Percentiles rank a stretch among this genome's conserved stretches.
These are phyloP conservation scores for Cyclura pinguis DNA, from an alignment of 2,797 vertebrate species.

Conservation along the genomic window DNA sequence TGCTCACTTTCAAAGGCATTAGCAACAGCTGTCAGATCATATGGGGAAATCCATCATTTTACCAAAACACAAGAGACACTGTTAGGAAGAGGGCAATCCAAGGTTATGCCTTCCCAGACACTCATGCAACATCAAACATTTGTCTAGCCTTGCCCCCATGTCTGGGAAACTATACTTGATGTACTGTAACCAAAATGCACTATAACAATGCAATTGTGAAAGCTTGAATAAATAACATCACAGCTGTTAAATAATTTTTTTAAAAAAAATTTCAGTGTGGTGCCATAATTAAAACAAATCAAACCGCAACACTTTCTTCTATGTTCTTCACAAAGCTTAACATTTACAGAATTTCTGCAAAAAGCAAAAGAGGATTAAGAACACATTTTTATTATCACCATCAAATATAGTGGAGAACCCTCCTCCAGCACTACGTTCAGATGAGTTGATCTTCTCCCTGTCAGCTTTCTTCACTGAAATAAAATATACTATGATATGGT, in stretches of 20 bases:
- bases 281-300: background rate
- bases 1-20: background rate
- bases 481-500: too few relatives aligned
- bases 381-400: background rate
- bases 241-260: background rate
- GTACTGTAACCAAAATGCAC: background rate
- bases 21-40: background rate
- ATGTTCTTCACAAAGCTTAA: background rate
- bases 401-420: background rate
- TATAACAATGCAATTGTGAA: background rate
- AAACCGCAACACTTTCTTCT: background rate
- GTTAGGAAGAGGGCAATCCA: background rate
- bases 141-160: background rate
- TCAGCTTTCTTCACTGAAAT: too few relatives aligned
- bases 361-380: background rate
- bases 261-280: background rate
- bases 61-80: background rate
- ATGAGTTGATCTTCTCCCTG: too few relatives aligned
- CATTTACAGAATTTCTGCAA: background rate
- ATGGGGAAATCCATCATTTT: background rate
- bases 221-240: background rate
- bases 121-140: background rate
- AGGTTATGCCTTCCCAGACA: slow-evolving; percentile 12
- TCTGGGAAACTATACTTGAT: background rate
- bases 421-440: too few relatives aligned